Evolutionary conservation across 2,113 vertebrate genomes (phyloP).

Genomic region (Parus major): DNA sequence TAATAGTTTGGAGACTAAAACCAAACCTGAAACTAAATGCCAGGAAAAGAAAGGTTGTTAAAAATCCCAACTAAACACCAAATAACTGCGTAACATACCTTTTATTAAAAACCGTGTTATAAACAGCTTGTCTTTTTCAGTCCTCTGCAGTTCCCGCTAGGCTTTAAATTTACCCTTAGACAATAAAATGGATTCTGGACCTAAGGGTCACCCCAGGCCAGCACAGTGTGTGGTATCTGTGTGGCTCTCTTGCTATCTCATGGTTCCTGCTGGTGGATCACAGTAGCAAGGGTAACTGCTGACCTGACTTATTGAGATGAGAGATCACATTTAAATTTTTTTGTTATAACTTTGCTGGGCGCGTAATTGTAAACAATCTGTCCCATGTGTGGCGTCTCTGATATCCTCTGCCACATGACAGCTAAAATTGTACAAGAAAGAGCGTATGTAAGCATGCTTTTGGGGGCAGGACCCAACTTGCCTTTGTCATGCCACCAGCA

Average conservation of each 20-base stretch:
- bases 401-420: conserved; percentile 16
- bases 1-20: not conserved
- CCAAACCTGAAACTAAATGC: not conserved
- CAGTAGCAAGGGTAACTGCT: not conserved
- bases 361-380: not conserved
- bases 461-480: not conserved
- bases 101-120: not conserved
- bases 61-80: not conserved
- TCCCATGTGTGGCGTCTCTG: not conserved
- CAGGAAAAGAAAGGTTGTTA: not conserved
- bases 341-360: not conserved
- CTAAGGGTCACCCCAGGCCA: not conserved
- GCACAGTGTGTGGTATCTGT: not conserved
- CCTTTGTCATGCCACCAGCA: conserved; percentile 55
- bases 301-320: not conserved
- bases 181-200: not conserved
- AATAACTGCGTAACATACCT: not conserved
- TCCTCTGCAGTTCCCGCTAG: not conserved
- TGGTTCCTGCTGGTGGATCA: not conserved
- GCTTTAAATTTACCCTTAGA: not conserved
- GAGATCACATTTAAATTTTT: not conserved
- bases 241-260: not conserved
- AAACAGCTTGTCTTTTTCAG: not conserved
- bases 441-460: not conserved
- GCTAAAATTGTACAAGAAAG: conserved; percentile 36